phyloP scores from a whole-genome alignment of 2,797 vertebrate genomes.

The Pteropus rufus region DNA sequence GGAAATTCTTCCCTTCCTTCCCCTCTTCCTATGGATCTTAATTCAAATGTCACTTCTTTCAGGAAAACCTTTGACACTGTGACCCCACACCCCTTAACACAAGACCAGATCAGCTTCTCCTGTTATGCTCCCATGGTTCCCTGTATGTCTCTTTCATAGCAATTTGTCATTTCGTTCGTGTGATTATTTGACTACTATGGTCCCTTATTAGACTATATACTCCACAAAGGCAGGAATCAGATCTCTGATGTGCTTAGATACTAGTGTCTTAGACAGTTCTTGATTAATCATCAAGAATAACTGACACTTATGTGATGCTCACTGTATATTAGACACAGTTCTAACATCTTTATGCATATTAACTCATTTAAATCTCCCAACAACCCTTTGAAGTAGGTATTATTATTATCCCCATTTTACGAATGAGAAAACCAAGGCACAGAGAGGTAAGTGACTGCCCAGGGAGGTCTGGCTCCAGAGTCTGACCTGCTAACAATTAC shows the following conservation, averaged over 20 bases:
- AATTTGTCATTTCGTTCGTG: background rate
- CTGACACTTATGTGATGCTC: background rate
- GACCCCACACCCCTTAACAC: background rate
- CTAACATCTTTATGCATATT: background rate
- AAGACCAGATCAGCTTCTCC: background rate
- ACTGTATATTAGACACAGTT: background rate
- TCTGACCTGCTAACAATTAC: background rate
- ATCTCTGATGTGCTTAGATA: background rate
- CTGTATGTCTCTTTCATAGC: background rate
- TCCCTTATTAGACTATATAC: background rate
- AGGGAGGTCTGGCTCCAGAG: background rate
- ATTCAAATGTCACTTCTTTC: background rate
- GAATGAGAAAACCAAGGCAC: background rate
- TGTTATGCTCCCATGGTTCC: background rate
- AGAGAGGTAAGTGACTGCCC: background rate
- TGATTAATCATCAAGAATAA: background rate
- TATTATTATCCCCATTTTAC: background rate
- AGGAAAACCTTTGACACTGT: background rate
- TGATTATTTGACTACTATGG: background rate
- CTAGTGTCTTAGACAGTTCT: background rate
- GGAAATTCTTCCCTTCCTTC: background rate
- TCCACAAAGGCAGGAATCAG: background rate
- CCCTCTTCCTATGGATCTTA: background rate
- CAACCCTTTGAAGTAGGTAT: background rate
- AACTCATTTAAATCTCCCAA: background rate